Base-by-base conservation (phyloP, 2,113 vertebrate genomes). In the Platanista minor region DNA sequence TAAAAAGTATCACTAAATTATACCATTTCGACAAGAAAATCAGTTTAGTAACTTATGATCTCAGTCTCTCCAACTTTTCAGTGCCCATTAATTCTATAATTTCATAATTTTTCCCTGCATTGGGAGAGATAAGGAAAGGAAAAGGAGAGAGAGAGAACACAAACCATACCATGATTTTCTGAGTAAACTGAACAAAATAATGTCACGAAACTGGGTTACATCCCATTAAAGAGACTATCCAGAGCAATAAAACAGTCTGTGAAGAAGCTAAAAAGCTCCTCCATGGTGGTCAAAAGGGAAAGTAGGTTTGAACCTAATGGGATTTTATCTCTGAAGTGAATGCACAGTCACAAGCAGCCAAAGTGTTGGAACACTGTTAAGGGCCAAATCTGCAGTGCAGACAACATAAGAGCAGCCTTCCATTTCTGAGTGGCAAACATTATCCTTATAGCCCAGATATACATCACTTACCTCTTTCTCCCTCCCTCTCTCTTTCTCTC, bases 1-100 rank as follows among this genome's bases (percentile, higher is more conserved):
- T 88, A 97, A 96, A 97, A 96, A 95, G 52, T 94, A 95, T 61
- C 78, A 81, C 94, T 90, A 54, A 92, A 83, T 94, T 93, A 94
- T 3, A 90, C 52, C 61, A 64, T 95, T 66, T 41, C 46, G 49
- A 46, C 75, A 86, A 59, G 67, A 93, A 96, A 86, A 97, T 82
- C 92, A 66, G 66, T 49, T 95, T 85, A 85, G 52, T 95, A 91
- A 95, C 77, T 96, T 90, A 90, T 78, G 82, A 92, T 87, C 59
- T 71, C 39, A 91, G 52, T 57, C 90, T 93, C 36, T 39, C 41
- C 80, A 69, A 88, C 78, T 96, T 87, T 90, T 80, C 61, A 66
- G 27, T 33, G 9, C 36, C 80, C 25, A 3, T 82, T 95, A 94
- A 95, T 97, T 95, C 77, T 88, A 59, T 96, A 85, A 87, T 96